These are phyloP conservation scores for Drosophila tripunctata DNA, from an alignment of 2,888 invertebrate genomes.

Conservation along the genomic window DNA sequence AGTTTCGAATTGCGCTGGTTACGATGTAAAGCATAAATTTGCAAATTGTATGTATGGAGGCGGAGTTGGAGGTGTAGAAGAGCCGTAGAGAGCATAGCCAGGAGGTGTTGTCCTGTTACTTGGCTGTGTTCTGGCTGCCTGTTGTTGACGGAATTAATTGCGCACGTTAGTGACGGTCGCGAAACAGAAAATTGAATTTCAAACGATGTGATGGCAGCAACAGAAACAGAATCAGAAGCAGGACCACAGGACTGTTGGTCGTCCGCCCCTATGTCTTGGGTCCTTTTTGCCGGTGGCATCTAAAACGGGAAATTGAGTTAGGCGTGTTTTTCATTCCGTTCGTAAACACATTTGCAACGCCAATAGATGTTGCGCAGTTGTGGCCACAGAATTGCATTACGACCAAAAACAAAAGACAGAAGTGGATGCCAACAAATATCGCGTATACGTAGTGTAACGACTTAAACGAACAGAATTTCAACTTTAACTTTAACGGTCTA, in stretches of 20 bases:
- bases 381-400: constrained; percentile 51
- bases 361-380: constrained; percentile 39
- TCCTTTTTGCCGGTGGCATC: constrained; percentile 34
- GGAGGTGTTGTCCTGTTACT: constrained; percentile 27
- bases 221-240: not conserved
- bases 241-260: not conserved
- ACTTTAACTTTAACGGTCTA: not conserved
- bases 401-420: constrained; percentile 30
- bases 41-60: constrained; percentile 25
- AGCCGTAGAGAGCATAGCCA: constrained; percentile 17
- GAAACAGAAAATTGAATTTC: constrained; percentile 61
- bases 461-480: not conserved
- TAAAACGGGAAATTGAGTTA: constrained; percentile 42
- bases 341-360: constrained; percentile 50
- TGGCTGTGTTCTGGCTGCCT: constrained; percentile 29
- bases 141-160: constrained; percentile 76
- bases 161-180: constrained; percentile 58
- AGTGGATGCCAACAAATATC: not conserved
- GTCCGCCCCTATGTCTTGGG: constrained; percentile 4
- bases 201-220: constrained; percentile 24
- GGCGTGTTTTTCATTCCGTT: constrained; percentile 34
- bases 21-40: constrained; percentile 23
- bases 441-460: constrained; percentile 26
- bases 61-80: not conserved
- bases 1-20: constrained; percentile 25